Percentiles rank a stretch among this genome's conserved stretches.
Evolutionary conservation across 1,140 invertebrate genomes (phyloP).

Genomic region (Brachionus rubens): DNA sequence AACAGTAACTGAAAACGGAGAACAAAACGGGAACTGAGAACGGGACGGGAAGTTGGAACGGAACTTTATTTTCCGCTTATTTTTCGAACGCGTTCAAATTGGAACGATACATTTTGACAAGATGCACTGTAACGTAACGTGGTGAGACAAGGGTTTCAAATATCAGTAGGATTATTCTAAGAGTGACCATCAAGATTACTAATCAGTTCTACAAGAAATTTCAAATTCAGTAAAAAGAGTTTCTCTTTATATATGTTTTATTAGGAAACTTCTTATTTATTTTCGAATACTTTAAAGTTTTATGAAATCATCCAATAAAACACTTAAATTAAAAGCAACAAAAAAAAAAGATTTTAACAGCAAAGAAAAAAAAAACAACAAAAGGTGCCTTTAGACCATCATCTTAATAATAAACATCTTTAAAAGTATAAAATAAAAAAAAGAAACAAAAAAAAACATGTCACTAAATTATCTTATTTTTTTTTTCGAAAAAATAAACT

Average conservation of each 20-base stretch:
- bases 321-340: neutral
- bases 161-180: no score
- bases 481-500: no score
- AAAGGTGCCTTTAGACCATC: conserved; percentile 15
- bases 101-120: no score
- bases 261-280: neutral
- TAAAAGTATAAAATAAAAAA: neutral
- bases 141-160: no score
- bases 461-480: no score
- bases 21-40: no score
- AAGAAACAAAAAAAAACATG: no score
- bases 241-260: neutral
- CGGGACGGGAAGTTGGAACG: no score
- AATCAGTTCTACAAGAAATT: neutral
- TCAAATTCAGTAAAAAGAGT: neutral
- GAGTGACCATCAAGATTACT: neutral
- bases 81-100: no score
- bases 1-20: no score
- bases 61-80: no score
- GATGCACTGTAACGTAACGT: no score
- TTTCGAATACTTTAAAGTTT: conserved; percentile 18
- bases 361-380: conserved; percentile 19
- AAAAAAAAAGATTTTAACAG: neutral
- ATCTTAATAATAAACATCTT: neutral
- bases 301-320: conserved; percentile 18